These are phyloP conservation scores for Psittacula derbiana DNA, from an alignment of 2,797 vertebrate species.

Conservation along the genomic window DNA sequence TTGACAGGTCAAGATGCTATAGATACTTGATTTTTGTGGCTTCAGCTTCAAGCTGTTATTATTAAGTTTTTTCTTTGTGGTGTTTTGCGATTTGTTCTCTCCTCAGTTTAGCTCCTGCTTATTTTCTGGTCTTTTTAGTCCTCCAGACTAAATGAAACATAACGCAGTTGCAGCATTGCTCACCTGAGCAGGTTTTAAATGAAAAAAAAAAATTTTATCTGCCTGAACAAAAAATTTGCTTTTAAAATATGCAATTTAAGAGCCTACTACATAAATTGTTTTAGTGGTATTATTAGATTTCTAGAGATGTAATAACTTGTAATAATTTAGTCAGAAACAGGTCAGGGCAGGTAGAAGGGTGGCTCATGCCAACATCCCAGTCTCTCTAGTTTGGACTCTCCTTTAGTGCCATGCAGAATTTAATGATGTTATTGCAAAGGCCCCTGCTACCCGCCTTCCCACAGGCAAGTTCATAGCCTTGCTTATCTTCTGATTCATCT, in stretches of 20 bases:
- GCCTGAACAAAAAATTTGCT: conserved; percentile 20
- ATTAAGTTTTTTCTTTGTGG: not conserved
- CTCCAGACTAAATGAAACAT: not conserved
- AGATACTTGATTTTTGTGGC: not conserved
- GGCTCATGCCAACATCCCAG: not conserved
- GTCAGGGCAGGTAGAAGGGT: not conserved
- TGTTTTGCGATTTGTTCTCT: not conserved
- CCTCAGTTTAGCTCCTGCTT: not conserved
- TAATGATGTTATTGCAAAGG: not conserved
- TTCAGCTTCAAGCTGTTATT: not conserved
- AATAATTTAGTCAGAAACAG: not conserved
- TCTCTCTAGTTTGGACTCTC: not conserved
- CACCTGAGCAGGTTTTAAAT: not conserved
- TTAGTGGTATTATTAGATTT: conserved; percentile 36
- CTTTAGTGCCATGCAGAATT: not conserved
- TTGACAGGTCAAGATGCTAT: not conserved
- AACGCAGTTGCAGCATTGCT: not conserved
- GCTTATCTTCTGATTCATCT: not conserved
- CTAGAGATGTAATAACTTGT: not conserved
- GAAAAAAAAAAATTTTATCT: not conserved
- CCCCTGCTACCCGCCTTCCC: accelerated
- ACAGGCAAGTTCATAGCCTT: not conserved
- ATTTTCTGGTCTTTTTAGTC: not conserved
- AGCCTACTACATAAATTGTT: conserved; percentile 40
- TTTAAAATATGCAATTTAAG: not conserved